A percentile compares a stretch with the other conserved stretches of the same genome.
phyloP scores from a whole-genome alignment of 2,888 invertebrate genomes.

The Lobophora halterata region DNA sequence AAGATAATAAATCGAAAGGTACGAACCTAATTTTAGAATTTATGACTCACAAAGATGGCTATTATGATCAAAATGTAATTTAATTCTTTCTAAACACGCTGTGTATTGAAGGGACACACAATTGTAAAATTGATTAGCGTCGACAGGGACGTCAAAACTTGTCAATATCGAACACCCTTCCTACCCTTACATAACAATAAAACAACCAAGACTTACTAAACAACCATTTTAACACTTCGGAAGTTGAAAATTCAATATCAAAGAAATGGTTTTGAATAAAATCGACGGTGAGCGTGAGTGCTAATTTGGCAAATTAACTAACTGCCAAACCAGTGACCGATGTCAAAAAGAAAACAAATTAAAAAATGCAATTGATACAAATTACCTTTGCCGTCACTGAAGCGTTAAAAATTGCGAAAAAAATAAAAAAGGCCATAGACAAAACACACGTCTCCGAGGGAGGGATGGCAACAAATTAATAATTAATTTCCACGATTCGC shows the following conservation, averaged over 20 bases:
- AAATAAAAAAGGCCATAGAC: conserved; percentile 54
- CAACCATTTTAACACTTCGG: conserved; percentile 26
- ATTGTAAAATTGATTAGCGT: conserved; percentile 35
- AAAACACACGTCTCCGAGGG: conserved; percentile 54
- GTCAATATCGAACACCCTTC: conserved; percentile 32
- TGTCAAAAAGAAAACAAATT: conserved; percentile 21
- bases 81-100: conserved; percentile 12
- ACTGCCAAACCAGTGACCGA: conserved; percentile 25
- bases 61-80: conserved; percentile 7
- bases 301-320: conserved; percentile 20
- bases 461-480: conserved; percentile 73
- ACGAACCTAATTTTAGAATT: too few relatives aligned
- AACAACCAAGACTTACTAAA: conserved; percentile 22
- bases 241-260: conserved; percentile 8
- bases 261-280: conserved; percentile 2
- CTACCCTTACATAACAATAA: conserved; percentile 23
- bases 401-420: conserved; percentile 52
- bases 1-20: too few relatives aligned
- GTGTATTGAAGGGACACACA: conserved; percentile 19
- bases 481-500: conserved; percentile 73
- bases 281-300: conserved; percentile 4
- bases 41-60: too few relatives aligned
- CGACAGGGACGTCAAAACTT: conserved; percentile 26
- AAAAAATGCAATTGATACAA: conserved; percentile 53
- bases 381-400: conserved; percentile 60